phyloP scores from a whole-genome alignment of 2,113 vertebrate genomes.

The Salvator merianae region DNA sequence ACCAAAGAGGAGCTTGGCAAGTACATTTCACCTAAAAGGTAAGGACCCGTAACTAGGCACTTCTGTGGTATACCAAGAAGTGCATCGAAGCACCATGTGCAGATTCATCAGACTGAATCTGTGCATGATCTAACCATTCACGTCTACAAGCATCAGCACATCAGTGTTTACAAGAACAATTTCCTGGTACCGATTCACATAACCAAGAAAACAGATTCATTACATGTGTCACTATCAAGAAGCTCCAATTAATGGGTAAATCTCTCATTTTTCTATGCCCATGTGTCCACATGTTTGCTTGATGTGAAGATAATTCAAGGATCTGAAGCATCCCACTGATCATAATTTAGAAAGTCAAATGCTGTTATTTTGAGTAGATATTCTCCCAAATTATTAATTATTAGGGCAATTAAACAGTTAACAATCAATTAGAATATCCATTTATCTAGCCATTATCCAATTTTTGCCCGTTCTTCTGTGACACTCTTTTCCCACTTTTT shows the following conservation, averaged over 20 bases:
- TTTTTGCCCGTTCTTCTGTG: slow-evolving; percentile 56
- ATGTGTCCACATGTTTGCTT: not conserved
- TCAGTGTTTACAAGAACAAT: not conserved
- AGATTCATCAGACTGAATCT: too few species aligned
- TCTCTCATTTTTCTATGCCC: not conserved
- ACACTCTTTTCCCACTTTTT: slow-evolving; percentile 59
- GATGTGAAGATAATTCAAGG: not conserved
- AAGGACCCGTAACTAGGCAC: too few species aligned
- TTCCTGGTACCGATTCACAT: slow-evolving; percentile 2
- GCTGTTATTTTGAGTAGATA: slow-evolving; percentile 62
- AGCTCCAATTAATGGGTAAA: not conserved
- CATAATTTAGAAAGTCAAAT: slow-evolving; percentile 38
- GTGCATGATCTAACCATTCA: too few species aligned
- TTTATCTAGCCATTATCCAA: slow-evolving; percentile 69
- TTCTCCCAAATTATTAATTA: slow-evolving; percentile 58
- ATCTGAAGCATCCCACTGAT: not conserved
- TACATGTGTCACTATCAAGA: slow-evolving; percentile 10
- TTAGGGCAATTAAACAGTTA: slow-evolving; percentile 71
- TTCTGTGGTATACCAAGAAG: too few species aligned
- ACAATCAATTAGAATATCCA: slow-evolving; percentile 78
- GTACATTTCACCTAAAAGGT: too few species aligned
- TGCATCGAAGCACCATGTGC: too few species aligned
- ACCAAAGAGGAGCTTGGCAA: too few species aligned
- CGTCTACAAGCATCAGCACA: not conserved
- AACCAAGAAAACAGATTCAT: not conserved